These are phyloP conservation scores for Elanoides forficatus DNA, from an alignment of 2,113 vertebrate species.

Conservation along the genomic window DNA sequence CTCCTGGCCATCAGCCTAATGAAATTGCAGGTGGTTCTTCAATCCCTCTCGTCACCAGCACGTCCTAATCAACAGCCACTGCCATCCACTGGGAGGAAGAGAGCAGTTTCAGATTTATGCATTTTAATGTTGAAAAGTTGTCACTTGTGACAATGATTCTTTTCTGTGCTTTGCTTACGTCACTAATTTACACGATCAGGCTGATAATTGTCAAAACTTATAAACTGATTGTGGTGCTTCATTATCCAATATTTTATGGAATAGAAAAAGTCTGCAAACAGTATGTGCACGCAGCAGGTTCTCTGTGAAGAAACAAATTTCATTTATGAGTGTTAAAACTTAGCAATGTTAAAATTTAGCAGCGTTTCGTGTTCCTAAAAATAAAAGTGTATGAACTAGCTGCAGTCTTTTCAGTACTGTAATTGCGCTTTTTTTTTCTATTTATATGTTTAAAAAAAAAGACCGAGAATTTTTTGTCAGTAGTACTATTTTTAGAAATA, in stretches of 20 bases:
- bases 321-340: neutral
- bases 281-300: neutral
- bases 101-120: neutral
- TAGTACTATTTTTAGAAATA: neutral
- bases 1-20: neutral
- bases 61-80: neutral
- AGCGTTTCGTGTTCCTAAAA: neutral
- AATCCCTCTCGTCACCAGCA: neutral
- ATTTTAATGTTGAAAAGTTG: neutral
- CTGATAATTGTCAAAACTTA: neutral
- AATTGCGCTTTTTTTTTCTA: neutral
- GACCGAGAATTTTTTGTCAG: neutral
- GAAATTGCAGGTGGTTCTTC: neutral
- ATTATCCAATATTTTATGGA: constrained; percentile 1
- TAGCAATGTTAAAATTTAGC: neutral
- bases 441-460: neutral
- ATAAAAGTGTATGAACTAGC: neutral
- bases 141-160: neutral
- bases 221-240: neutral
- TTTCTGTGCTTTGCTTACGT: neutral
- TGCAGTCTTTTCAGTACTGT: neutral
- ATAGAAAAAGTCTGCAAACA: neutral
- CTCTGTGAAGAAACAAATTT: neutral
- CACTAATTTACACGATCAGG: constrained; percentile 4
- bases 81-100: neutral